These are phyloP conservation scores for Phodopus roborovskii DNA, from an alignment of 2,113 vertebrate genomes.

Conservation along the genomic window DNA sequence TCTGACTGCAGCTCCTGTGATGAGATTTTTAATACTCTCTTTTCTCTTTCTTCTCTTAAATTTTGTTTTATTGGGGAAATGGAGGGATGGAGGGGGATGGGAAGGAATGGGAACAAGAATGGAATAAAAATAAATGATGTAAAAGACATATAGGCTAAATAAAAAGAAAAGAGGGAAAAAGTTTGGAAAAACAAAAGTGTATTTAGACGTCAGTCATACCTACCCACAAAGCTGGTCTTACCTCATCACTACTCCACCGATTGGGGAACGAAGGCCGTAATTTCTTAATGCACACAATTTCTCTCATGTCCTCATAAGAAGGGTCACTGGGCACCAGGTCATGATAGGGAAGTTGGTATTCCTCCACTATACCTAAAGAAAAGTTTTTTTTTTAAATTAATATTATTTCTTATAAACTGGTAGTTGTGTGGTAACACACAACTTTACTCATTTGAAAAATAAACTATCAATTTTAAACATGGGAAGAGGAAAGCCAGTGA, in stretches of 20 bases:
- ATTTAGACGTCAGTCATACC: background rate
- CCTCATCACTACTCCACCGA: slow-evolving; percentile 98
- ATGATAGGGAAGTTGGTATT: slow-evolving; percentile 96
- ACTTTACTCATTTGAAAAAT: background rate
- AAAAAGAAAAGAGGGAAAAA: background rate
- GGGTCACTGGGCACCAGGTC: slow-evolving; percentile 95
- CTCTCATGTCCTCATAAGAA: slow-evolving; percentile 98
- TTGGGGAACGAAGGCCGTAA: slow-evolving; percentile 96
- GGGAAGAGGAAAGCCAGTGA: background rate
- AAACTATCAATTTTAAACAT: background rate
- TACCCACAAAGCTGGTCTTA: slow-evolving; percentile 69
- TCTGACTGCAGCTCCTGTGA: background rate
- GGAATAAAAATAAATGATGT: background rate
- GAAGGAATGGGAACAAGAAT: background rate
- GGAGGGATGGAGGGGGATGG: background rate
- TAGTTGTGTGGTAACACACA: too few relatives aligned
- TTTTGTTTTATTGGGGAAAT: background rate
- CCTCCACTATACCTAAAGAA: slow-evolving; percentile 94
- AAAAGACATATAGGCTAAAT: background rate
- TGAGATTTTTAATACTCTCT: background rate
- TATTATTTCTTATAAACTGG: background rate
- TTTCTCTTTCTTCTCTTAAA: background rate
- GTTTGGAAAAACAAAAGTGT: background rate
- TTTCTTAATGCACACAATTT: slow-evolving; percentile 95
- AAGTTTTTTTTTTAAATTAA: background rate